phyloP scores from a whole-genome alignment of 2,797 vertebrate species.

The Gallinago solitaria region DNA sequence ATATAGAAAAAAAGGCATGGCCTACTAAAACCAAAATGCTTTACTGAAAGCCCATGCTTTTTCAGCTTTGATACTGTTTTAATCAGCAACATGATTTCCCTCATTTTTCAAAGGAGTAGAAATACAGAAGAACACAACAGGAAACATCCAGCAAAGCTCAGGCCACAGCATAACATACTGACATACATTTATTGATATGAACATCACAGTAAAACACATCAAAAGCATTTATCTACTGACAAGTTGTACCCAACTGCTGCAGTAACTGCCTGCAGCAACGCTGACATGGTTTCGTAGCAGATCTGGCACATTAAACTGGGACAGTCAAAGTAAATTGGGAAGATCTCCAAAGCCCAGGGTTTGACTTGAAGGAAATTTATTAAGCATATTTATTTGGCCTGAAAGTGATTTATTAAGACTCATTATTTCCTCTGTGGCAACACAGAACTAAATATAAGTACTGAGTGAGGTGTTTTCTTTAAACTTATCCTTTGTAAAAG shows the following conservation, averaged over 20 bases:
- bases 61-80: background rate
- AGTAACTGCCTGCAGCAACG: background rate
- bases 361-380: background rate
- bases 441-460: background rate
- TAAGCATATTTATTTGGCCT: background rate
- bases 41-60: background rate
- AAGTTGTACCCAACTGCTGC: background rate
- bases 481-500: background rate
- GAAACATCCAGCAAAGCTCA: background rate
- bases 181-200: background rate
- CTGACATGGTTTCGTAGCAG: background rate
- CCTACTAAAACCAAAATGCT: background rate
- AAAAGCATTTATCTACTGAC: background rate
- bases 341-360: background rate
- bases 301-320: background rate
- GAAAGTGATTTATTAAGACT: background rate
- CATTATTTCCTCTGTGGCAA: background rate
- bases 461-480: background rate
- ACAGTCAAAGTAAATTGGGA: background rate
- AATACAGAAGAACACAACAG: background rate
- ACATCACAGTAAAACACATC: background rate
- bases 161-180: background rate
- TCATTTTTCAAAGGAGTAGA: background rate
- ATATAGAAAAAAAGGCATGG: background rate
- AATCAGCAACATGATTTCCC: background rate